Evolutionary conservation across 2,797 vertebrate species (phyloP), one percentile per base, ranked within the genome.

Genomic region (Botia kubotai): DNA sequence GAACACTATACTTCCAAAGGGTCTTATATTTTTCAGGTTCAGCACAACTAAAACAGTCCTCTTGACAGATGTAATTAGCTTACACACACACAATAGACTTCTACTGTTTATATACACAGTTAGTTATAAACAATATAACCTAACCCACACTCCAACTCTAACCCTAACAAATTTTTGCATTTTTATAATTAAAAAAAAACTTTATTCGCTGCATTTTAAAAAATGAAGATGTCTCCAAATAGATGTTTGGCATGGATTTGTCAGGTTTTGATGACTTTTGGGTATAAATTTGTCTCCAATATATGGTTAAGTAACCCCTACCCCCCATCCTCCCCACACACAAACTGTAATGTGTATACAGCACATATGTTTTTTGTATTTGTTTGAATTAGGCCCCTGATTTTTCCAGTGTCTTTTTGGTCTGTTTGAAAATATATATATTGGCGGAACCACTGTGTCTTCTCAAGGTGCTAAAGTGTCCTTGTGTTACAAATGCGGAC

Each of bases 11-110:
- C 57, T 52, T 19, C 26, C 57, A 63, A 17, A 79, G 46, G 57
- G 67, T 36, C 52, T 58, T 69, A n/a, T 63, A 29, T 33, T 63
- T 29, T 58, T 77, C 53, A 58, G n/a, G 23, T 77, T 77, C 43
- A 33, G 58, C 75, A 14, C 67, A 63, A 16, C 6, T 71, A 13
- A 63, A 71, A 43, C 69, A 71, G 76, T 39, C 76, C 52, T 71
- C 26, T 39, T 1, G n/a, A 36, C 58, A 0, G 13, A 58, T 63
- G 53, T 33, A 58, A 69, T 77, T 48, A 58, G 29, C 60, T 48
- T 55, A 2, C 19, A 17, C 50, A 78, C 39, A 23, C 23, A 46
- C 43, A 46, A 11, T 11, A 46, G 43, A 46, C 43, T 46, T 46
- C 43, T 10, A 11, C 10, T 46, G 43, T 10, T 46, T 46, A 10